These are phyloP conservation scores for Knipowitschia caucasica DNA, from an alignment of 2,797 vertebrate species.

Conservation along the genomic window DNA sequence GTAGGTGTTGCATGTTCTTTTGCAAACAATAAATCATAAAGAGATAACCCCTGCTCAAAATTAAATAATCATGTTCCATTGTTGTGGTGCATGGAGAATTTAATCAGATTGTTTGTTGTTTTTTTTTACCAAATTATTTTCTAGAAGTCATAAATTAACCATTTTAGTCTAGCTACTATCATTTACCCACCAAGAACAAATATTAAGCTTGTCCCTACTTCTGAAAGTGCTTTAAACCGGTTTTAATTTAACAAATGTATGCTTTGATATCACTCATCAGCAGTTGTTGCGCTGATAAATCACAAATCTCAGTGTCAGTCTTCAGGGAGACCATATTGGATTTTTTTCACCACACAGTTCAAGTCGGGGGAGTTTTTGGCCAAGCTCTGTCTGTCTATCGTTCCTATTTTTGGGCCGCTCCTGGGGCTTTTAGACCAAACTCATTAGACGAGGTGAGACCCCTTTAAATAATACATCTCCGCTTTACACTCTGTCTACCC, in stretches of 20 bases:
- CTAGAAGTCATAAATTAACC: too few relatives aligned
- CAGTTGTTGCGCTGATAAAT: constrained; percentile 3
- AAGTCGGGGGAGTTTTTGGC: constrained; percentile 43
- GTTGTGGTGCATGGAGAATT: too few relatives aligned
- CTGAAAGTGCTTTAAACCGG: too few relatives aligned
- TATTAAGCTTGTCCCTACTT: too few relatives aligned
- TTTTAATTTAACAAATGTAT: neutral
- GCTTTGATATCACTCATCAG: neutral
- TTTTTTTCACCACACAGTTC: constrained; percentile 54
- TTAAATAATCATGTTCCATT: too few relatives aligned
- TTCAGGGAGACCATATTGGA: constrained; percentile 27
- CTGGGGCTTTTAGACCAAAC: constrained; percentile 77
- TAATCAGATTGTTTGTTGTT: too few relatives aligned
- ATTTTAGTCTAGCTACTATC: too few relatives aligned
- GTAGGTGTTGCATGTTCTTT: too few relatives aligned
- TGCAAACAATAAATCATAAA: too few relatives aligned
- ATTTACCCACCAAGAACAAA: too few relatives aligned
- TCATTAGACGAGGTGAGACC: constrained; percentile 82
- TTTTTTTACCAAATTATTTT: too few relatives aligned
- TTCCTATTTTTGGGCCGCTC: constrained; percentile 66
- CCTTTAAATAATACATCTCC: constrained; percentile 84
- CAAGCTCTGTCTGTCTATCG: constrained; percentile 33
- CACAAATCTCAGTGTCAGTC: neutral
- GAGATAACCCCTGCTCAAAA: too few relatives aligned
- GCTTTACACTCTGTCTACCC: constrained; percentile 56